Percentiles rank a stretch among this genome's conserved stretches.
Evolutionary conservation across 1,140 invertebrate species (phyloP).

Genomic region (Lepeophtheirus salmonis): DNA sequence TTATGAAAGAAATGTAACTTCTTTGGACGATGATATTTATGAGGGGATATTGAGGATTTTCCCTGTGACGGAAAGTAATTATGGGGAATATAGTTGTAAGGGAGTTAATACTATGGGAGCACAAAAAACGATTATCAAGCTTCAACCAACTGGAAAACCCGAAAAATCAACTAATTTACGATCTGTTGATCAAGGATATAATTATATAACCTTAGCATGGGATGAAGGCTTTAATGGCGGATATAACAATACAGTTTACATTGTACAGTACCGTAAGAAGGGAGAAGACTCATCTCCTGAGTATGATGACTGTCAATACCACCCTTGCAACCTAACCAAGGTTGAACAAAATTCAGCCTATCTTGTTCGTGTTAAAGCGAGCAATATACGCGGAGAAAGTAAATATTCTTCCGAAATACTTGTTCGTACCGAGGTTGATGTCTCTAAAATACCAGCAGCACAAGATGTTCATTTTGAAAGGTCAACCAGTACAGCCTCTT

Average conservation of each 20-base stretch:
- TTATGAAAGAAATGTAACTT: conserved; percentile 59
- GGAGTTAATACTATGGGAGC: conserved; percentile 52
- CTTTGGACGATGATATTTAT: conserved; percentile 57
- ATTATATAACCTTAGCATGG: conserved; percentile 56
- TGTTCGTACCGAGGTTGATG: conserved; percentile 55
- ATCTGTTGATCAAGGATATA: conserved; percentile 30
- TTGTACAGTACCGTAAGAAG: conserved; percentile 36
- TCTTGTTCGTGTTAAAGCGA: conserved; percentile 47
- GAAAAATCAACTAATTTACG: conserved; percentile 52
- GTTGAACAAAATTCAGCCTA: conserved; percentile 46
- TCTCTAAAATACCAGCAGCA: conserved; percentile 47
- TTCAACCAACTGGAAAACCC: conserved; percentile 63
- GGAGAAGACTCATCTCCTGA: conserved; percentile 51
- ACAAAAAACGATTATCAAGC: conserved; percentile 47
- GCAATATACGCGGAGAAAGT: conserved; percentile 61
- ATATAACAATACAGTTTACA: conserved; percentile 58
- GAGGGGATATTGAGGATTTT: conserved; percentile 54
- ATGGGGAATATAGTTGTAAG: conserved; percentile 71
- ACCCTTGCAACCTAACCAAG: conserved; percentile 64
- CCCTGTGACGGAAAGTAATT: conserved; percentile 50
- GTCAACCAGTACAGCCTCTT: conserved; percentile 44
- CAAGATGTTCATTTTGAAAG: conserved; percentile 60
- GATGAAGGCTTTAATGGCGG: conserved; percentile 75
- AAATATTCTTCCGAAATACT: conserved; percentile 60
- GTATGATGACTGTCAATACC: conserved; percentile 51